phyloP scores from a whole-genome alignment of 1,140 invertebrate genomes.

The Rhysida immarginata region DNA sequence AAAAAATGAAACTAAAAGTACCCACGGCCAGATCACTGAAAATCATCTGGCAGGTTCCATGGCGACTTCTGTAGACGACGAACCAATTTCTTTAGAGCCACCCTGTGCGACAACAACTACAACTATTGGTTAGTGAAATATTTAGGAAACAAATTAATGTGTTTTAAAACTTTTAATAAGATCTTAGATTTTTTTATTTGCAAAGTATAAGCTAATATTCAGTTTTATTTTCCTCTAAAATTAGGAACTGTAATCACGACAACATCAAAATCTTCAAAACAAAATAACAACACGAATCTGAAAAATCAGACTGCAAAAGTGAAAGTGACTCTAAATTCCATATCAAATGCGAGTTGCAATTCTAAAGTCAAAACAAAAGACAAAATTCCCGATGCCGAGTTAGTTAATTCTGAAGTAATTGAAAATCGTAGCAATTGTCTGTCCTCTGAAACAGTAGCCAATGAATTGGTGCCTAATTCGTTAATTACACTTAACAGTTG shows the following conservation, averaged over 20 bases:
- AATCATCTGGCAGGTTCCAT: not conserved
- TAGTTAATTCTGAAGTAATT: not conserved
- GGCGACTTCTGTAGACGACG: not conserved
- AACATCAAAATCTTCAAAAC: conserved; percentile 5
- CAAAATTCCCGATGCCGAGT: not conserved
- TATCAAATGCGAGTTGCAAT: not conserved
- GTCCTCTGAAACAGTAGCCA: not conserved
- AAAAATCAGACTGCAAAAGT: not conserved
- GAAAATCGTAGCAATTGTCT: not conserved
- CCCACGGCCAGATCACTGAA: conserved; percentile 23
- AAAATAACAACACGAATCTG: not conserved
- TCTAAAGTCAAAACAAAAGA: not conserved
- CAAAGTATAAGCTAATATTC: not conserved
- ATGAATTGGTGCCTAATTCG: not conserved
- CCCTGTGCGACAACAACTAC: not conserved
- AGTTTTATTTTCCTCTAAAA: not conserved
- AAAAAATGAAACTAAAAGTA: conserved; percentile 50
- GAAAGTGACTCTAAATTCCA: not conserved
- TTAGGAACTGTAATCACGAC: conserved; percentile 7
- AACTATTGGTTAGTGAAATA: not conserved
- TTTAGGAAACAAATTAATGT: not conserved
- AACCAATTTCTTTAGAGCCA: not conserved
- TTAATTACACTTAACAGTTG: not conserved
- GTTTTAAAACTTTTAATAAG: not conserved
- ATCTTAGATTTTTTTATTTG: not conserved